Base-by-base conservation (phyloP, 1,140 invertebrate genomes). In the Dufourea novaeangliae region DNA sequence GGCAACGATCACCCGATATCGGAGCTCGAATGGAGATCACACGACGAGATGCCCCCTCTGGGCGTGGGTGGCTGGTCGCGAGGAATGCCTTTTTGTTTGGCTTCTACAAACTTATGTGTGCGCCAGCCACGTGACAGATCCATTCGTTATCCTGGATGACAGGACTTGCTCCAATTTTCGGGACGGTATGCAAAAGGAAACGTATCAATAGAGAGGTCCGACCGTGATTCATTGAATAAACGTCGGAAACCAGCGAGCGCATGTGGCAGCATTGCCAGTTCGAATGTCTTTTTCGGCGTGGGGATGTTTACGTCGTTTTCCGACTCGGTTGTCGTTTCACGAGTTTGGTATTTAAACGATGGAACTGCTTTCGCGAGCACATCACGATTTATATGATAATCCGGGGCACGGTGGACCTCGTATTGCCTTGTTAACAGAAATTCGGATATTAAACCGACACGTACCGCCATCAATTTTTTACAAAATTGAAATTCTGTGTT, bases 131-230 rank as follows among this genome's bases (percentile, higher is more conserved):
- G 72, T 67, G 62, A 25, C 29, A 39, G 11, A 39, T 57, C 63
- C 27, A 75, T 69, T 50, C 27, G 17, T 69, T 69, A 46, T 68
- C 17, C 73, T 22, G 39, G 20, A n/a, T 25, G 50, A 67, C 62
- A 22, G 7, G 14, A 37, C 3, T 14, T 46, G 72, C 39, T 57
- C 63, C 39, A 44, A 50, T 11, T 75, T 75, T 59, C 20, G 11
- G 25, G 0, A 7, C 17, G 20, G n/a, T n/a, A n/a, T 11, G 12
- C 17, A 17, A n/a, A 7, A 4, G 14, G 10, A 32, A 50, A 0
- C 22, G 20, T 22, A 27, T 29, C 46, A 67, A 44, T 56, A 63
- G 22, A n/a, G 25, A 32, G 32, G 12, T 25, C 29, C 25, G 59
- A 7, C 25, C 52, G 46, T 20, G 20, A 17, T 50, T 39, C 12